Conservation (phyloP, 2,888 invertebrate genomes). For the Acrobasis suavella region DNA sequence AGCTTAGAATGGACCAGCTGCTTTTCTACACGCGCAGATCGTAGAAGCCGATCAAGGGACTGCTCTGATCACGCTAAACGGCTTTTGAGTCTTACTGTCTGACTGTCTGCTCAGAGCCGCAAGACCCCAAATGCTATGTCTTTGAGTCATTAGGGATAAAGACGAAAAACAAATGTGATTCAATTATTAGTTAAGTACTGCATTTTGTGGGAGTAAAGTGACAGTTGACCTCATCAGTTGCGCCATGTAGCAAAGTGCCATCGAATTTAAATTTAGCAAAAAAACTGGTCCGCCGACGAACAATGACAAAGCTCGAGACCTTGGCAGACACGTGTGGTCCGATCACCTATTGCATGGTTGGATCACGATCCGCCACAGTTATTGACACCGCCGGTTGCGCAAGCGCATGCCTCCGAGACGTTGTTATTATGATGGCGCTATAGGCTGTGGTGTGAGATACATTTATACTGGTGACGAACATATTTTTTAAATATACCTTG, state of each 20-base stretch:
- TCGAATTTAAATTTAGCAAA: constrained; percentile 14
- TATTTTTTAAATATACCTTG: too few species aligned
- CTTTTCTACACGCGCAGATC: too few species aligned
- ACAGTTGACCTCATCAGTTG: background rate
- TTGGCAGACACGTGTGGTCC: constrained; percentile 56
- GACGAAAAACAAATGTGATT: too few species aligned
- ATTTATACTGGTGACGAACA: background rate
- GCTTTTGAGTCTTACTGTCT: too few species aligned
- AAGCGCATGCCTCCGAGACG: constrained; percentile 40
- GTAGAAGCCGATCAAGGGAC: too few species aligned
- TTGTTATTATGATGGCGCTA: constrained; percentile 4
- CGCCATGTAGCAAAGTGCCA: background rate
- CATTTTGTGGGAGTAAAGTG: background rate
- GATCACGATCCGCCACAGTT: constrained; percentile 48
- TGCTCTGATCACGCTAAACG: too few species aligned
- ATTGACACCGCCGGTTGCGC: constrained; percentile 51
- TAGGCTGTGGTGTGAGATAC: background rate
- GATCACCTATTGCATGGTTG: constrained; percentile 44
- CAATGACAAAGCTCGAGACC: constrained; percentile 31
- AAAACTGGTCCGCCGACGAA: constrained; percentile 19
- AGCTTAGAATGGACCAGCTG: too few species aligned
- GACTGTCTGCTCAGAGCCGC: too few species aligned
- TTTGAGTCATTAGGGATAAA: too few species aligned
- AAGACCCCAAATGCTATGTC: too few species aligned
- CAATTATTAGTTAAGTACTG: too few species aligned